A percentile compares a stretch with the other conserved stretches of the same genome.
These are phyloP conservation scores for Tortricodes alternella DNA, from an alignment of 2,888 invertebrate genomes.

Conservation along the genomic window DNA sequence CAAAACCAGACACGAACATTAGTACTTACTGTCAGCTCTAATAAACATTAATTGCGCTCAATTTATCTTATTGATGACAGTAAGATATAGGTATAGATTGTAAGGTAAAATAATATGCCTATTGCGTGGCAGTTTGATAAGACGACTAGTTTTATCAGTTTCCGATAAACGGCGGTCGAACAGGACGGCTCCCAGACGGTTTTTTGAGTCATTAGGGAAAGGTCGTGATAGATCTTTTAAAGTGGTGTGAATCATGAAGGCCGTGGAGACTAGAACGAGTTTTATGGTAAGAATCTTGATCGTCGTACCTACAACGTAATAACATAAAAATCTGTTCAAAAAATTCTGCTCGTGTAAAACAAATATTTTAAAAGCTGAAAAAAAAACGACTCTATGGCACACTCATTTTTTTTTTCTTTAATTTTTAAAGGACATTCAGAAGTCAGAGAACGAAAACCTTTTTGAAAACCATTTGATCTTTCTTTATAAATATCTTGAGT, in stretches of 20 bases:
- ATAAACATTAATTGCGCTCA: neutral
- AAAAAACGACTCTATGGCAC: no score
- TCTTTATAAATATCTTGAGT: neutral
- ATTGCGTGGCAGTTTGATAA: conserved; percentile 25
- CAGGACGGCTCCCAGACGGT: conserved; percentile 23
- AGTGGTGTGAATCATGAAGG: conserved; percentile 46
- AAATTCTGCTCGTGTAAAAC: neutral
- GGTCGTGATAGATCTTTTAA: conserved; percentile 21
- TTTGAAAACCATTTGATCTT: neutral
- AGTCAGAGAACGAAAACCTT: conserved; percentile 10
- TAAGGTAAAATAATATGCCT: conserved; percentile 2
- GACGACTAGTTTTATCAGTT: conserved; percentile 27
- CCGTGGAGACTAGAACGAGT: conserved; percentile 53
- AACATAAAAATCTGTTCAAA: neutral
- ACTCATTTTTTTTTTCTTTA: neutral
- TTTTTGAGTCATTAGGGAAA: conserved; percentile 38
- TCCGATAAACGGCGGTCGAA: conserved; percentile 29
- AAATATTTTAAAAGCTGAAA: neutral
- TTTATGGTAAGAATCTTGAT: conserved; percentile 35
- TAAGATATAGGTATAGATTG: no score
- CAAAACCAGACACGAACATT: no score
- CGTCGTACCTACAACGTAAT: neutral
- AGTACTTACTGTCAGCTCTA: neutral
- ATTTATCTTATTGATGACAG: conserved; percentile 9
- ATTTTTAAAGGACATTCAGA: neutral